Conservation (phyloP, 2,113 vertebrate genomes). For the Oncorhynchus gorbuscha region DNA sequence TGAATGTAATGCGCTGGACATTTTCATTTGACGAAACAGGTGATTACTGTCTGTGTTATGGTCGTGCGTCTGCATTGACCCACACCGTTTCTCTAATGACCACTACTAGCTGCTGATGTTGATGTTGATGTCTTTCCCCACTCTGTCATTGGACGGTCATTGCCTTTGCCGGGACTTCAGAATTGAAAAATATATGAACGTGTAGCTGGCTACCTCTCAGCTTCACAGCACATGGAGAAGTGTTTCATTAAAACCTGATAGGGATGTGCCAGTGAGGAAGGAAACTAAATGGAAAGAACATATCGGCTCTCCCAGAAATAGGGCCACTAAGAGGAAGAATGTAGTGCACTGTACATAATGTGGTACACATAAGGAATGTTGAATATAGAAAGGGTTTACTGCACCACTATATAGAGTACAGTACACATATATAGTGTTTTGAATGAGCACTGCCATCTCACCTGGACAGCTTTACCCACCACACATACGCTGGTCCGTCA, state of each 20-base stretch:
- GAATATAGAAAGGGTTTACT: not conserved
- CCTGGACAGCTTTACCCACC: not conserved
- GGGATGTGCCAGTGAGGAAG: slow-evolving; percentile 42
- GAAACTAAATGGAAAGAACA: slow-evolving; percentile 34
- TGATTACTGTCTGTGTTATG: too few relatives aligned
- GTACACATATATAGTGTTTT: not conserved
- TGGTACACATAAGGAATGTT: not conserved
- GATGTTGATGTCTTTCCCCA: not conserved
- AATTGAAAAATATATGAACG: slow-evolving; percentile 40
- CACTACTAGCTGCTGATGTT: slow-evolving; percentile 15
- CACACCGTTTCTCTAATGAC: slow-evolving; percentile 1
- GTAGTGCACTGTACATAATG: not conserved
- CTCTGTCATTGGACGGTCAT: slow-evolving; percentile 22
- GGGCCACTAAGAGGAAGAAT: not conserved
- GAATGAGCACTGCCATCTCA: not conserved
- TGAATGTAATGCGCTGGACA: too few relatives aligned
- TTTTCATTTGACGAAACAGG: too few relatives aligned
- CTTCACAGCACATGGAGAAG: slow-evolving; percentile 42
- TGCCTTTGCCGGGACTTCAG: slow-evolving; percentile 18
- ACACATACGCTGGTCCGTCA: not conserved
- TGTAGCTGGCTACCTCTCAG: slow-evolving; percentile 16
- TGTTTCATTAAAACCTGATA: slow-evolving; percentile 54
- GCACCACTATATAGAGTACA: not conserved
- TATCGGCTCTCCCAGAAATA: slow-evolving; percentile 22
- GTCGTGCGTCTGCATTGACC: not conserved